Percentiles rank a stretch among this genome's conserved stretches.
Conservation (phyloP, 2,113 vertebrate genomes). For the Callopanchax toddi region DNA sequence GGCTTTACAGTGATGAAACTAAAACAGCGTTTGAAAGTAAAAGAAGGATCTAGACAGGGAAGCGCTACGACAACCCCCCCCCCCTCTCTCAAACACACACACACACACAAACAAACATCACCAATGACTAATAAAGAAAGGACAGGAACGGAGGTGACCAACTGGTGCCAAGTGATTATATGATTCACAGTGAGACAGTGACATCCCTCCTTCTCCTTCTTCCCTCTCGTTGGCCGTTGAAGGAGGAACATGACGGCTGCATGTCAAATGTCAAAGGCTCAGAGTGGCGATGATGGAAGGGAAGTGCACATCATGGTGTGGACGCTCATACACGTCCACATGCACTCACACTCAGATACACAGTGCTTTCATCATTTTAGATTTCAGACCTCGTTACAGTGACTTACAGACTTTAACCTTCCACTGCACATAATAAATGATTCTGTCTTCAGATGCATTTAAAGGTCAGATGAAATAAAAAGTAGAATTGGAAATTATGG, state of each 20-base stretch:
- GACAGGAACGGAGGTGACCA: conserved; percentile 35
- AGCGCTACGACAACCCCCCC: conserved; percentile 17
- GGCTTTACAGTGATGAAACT: conserved; percentile 40
- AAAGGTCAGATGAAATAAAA: too few species aligned
- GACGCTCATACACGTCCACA: too few species aligned
- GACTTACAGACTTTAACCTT: too few species aligned
- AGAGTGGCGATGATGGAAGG: background rate
- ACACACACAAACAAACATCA: background rate
- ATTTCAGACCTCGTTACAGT: too few species aligned
- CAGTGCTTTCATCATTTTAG: too few species aligned
- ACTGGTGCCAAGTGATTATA: conserved; percentile 23
- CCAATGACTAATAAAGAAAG: conserved; percentile 47
- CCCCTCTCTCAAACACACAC: background rate
- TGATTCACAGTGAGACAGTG: conserved; percentile 35
- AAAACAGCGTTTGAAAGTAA: conserved; percentile 54
- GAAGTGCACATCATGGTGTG: background rate
- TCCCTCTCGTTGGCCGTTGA: background rate
- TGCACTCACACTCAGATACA: too few species aligned
- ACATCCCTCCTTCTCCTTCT: conserved; percentile 17
- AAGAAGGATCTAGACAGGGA: conserved; percentile 49
- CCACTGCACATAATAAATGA: too few species aligned
- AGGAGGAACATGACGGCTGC: background rate
- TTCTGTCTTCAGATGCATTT: too few species aligned
- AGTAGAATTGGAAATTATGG: too few species aligned
- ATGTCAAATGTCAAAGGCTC: conserved; percentile 1